Percentiles rank a stretch among this genome's conserved stretches.
These are phyloP conservation scores for Lophius piscatorius DNA, from an alignment of 2,113 vertebrate species.

Conservation along the genomic window DNA sequence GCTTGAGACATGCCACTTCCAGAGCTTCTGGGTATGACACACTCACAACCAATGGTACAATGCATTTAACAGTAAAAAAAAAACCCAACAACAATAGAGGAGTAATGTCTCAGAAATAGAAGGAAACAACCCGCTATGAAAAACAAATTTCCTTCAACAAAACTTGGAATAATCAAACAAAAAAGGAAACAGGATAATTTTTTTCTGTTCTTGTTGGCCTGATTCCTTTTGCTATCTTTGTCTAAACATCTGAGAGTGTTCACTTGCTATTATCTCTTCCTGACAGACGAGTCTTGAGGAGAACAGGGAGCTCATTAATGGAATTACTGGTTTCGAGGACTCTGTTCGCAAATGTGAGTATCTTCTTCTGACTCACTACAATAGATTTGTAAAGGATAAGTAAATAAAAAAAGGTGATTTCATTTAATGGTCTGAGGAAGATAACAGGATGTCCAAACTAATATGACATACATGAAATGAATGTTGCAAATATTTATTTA, in stretches of 20 bases:
- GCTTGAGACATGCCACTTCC: slow-evolving; percentile 93
- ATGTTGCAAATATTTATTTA: not conserved
- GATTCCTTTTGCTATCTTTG: no score
- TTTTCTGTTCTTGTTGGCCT: no score
- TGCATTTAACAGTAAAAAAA: not conserved
- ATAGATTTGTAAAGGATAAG: accelerated
- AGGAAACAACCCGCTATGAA: no score
- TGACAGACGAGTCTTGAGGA: slow-evolving; percentile 87
- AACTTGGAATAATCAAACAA: no score
- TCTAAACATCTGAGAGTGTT: no score
- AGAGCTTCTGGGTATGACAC: slow-evolving; percentile 89
- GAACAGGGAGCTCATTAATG: slow-evolving; percentile 88
- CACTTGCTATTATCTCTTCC: not conserved
- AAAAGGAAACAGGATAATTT: no score
- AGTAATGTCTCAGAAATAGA: no score
- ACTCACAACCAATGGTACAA: slow-evolving; percentile 4
- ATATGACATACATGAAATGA: not conserved
- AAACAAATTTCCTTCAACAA: no score
- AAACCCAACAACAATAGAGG: no score
- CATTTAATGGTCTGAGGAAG: not conserved
- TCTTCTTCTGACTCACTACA: not conserved
- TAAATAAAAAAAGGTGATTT: not conserved
- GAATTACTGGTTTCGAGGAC: slow-evolving; percentile 91
- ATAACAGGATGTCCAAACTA: not conserved
- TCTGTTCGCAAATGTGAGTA: slow-evolving; percentile 92